These are phyloP conservation scores for silkworm (Bombyx mori) DNA, from an alignment of 1,140 invertebrate species.

Conservation along the genomic window DNA sequence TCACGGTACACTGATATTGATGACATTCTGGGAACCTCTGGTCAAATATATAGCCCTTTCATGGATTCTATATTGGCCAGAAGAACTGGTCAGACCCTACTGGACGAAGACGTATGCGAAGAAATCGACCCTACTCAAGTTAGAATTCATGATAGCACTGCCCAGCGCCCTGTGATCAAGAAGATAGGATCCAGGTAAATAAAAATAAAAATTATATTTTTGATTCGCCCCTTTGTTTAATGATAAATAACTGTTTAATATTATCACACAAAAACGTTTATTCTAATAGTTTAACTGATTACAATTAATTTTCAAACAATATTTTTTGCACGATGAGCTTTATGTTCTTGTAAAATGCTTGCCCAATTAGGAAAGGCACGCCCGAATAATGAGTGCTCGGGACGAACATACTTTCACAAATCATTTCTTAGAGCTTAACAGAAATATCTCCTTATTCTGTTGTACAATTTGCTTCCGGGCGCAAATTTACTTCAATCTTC, in stretches of 20 bases:
- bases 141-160: slow-evolving; percentile 83
- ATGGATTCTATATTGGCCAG: slow-evolving; percentile 71
- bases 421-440: not conserved
- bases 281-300: too few relatives aligned
- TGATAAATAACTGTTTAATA: not conserved
- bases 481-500: too few relatives aligned
- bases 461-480: too few relatives aligned
- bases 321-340: too few relatives aligned
- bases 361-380: not conserved
- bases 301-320: too few relatives aligned
- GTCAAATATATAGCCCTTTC: slow-evolving; percentile 75
- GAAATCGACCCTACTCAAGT: slow-evolving; percentile 81
- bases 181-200: slow-evolving; percentile 63
- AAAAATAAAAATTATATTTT: not conserved
- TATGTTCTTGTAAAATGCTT: not conserved
- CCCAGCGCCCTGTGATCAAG: slow-evolving; percentile 78
- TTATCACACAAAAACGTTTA: not conserved
- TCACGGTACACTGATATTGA: slow-evolving; percentile 87
- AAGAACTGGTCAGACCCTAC: slow-evolving; percentile 47
- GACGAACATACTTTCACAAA: slow-evolving; percentile 8
- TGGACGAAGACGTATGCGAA: slow-evolving; percentile 72
- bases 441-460: too few relatives aligned
- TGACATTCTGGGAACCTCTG: slow-evolving; percentile 80
- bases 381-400: not conserved
- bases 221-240: not conserved